Evolutionary conservation across 2,888 invertebrate genomes (phyloP).

Genomic region (Rhodophaea formosa): DNA sequence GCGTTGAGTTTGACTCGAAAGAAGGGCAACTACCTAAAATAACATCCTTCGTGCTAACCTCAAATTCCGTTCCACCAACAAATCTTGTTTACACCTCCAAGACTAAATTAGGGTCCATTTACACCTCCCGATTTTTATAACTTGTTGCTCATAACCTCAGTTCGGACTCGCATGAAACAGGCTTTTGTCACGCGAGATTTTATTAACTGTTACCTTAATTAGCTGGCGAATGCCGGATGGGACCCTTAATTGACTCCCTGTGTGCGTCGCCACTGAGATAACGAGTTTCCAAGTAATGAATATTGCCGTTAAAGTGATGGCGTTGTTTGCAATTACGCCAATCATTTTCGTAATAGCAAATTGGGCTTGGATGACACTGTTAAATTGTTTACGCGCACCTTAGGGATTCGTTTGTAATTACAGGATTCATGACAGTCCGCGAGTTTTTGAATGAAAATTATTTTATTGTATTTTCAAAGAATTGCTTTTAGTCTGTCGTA

Average conservation of each 20-base stretch:
- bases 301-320: slow-evolving; percentile 10
- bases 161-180: slow-evolving; percentile 50
- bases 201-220: slow-evolving; percentile 42
- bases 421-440: neutral
- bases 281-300: slow-evolving; percentile 13
- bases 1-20: no score
- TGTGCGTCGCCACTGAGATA: slow-evolving; percentile 6
- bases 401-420: neutral
- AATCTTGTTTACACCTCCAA: slow-evolving; percentile 12
- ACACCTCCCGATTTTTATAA: slow-evolving; percentile 23
- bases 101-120: slow-evolving; percentile 14
- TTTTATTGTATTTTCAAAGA: neutral
- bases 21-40: no score
- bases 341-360: slow-evolving; percentile 8
- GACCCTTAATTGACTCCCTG: slow-evolving; percentile 16
- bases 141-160: slow-evolving; percentile 52
- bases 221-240: slow-evolving; percentile 10
- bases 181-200: slow-evolving; percentile 60
- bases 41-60: neutral
- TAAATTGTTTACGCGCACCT: neutral
- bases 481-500: no score
- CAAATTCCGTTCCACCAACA: slow-evolving; percentile 1
- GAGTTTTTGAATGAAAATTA: neutral
- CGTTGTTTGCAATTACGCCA: slow-evolving; percentile 1
- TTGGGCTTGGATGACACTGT: neutral